Evolutionary conservation across 2,888 invertebrate genomes (phyloP).

Genomic region (Epirrhoe tristata): DNA sequence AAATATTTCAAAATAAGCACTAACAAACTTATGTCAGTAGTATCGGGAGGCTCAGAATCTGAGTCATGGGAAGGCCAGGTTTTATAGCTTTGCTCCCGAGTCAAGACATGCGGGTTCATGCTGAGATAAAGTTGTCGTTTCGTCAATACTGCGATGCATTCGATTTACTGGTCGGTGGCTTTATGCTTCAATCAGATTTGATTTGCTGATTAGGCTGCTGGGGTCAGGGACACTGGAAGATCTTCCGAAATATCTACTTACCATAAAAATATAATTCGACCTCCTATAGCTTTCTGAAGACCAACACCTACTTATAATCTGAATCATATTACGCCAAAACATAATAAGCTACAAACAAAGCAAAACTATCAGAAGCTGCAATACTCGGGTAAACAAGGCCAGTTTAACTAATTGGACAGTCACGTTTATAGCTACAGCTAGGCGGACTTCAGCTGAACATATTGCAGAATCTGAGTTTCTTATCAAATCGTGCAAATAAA

Average conservation of each 20-base stretch:
- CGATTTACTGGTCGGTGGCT: neutral
- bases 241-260: neutral
- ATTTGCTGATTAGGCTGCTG: constrained; percentile 47
- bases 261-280: neutral
- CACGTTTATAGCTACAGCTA: constrained; percentile 46
- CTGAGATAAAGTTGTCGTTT: constrained; percentile 59
- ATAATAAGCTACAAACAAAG: constrained; percentile 21
- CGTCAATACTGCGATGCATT: constrained; percentile 35
- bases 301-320: neutral
- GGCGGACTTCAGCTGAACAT: constrained; percentile 53
- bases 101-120: constrained; percentile 45
- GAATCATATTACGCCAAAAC: neutral
- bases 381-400: constrained; percentile 36
- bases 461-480: constrained; percentile 64
- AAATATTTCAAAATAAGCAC: neutral
- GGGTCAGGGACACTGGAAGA: constrained; percentile 48
- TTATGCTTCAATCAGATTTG: constrained; percentile 43
- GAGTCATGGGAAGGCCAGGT: constrained; percentile 31
- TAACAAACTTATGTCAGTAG: neutral
- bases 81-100: constrained; percentile 53
- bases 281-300: neutral
- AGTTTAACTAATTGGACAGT: constrained; percentile 45
- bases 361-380: constrained; percentile 24
- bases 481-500: constrained; percentile 75
- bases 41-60: constrained; percentile 4